Base-by-base conservation (phyloP, 1,140 invertebrate species). In the Zophobas atratus region DNA sequence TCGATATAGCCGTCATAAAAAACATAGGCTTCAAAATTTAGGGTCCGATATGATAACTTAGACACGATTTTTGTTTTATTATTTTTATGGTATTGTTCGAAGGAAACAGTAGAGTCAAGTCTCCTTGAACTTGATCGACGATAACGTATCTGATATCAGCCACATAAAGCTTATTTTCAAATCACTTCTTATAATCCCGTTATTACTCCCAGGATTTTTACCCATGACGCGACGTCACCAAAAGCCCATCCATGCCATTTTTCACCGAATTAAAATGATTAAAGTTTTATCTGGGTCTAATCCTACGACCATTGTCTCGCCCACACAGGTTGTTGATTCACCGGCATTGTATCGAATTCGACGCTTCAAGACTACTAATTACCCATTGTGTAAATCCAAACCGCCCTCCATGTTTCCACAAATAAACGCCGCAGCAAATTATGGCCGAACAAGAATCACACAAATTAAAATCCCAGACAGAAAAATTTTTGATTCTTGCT, bases 301-400 rank as follows among this genome's bases (percentile, higher is more conserved):
- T 63, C 57, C 36, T 36, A 51, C 35, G 0, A 38, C 35, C 57
- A 63, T 63, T 63, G 57, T 67, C 38, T 67, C 20, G 60, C 60
- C 60, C 60, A 67, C 60, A 67, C 60, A 67, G 39, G 60, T 67
- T 20, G 20, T 20, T 67, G 60, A 67, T 67, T 67, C 57, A 63
- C 57, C 57, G 57, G 20, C 36, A 63, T 63, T 63, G 57, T 63
- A 63, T 63, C 57, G 60, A 43, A 67, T 43, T 67, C 60, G 39
- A 67, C 60, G 39, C 39, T 43, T 43, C 38, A 67, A 67, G 60
- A 67, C 39, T 67, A 41, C 60, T 67, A 67, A 67, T 67, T 67
- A 67, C 39, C 60, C 39, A 67, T 67, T 67, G 60, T 67, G 6
- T 38, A 43, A 39, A 6, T 63, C n/a, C 36, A 36, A 39, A 34